Evolutionary conservation across 23 tunicate species (phyloP), one percentile per base, ranked within the genome.

Genomic region (Clavelina lepadiformis): DNA sequence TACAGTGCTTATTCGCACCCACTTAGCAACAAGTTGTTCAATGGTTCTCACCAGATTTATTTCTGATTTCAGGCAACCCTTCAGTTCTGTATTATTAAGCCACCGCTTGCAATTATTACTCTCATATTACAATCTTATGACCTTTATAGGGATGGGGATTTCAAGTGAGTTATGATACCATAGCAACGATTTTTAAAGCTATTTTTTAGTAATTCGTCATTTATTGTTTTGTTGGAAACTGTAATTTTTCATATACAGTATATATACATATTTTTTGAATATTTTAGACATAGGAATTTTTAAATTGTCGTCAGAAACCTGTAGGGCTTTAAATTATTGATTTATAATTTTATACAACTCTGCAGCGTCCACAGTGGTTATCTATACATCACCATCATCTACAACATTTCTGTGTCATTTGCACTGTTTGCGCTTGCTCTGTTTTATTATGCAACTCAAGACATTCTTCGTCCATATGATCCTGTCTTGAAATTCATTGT

Each of bases 341-440:
- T n/a, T n/a, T n/a, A n/a, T n/a, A n/a, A n/a, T n/a, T n/a, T n/a
- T n/a, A n/a, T n/a, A n/a, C n/a, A n/a, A n/a, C n/a, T n/a, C n/a
- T n/a, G n/a, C 74, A 81, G 98, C 56, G 82, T 55, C 25, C 52
- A 71, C 49, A 69, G 85, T 50, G 99, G 99, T 3, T 93, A 93
- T 69, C 75, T 93, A 25, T 93, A 93, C 80, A 86, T 93, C 32
- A 85, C 95, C 36, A 86, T 93, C 56, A 93, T 93, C 52, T 93
- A 93, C 91, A 93, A 93, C 67, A 76, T 93, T 2, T 93, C 99
- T 1, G 82, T 93, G 28, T 52, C 83, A 20, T 63, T 93, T 22
- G 99, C 99, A 15, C 58, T 93, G 56, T 85, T 61, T 54, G 99
- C 99, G 23, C 83, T 93, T 1, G 94, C 76, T 3, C 47, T 77